Base-by-base conservation (phyloP, 2,797 vertebrate species). In the Vespertilio murinus region DNA sequence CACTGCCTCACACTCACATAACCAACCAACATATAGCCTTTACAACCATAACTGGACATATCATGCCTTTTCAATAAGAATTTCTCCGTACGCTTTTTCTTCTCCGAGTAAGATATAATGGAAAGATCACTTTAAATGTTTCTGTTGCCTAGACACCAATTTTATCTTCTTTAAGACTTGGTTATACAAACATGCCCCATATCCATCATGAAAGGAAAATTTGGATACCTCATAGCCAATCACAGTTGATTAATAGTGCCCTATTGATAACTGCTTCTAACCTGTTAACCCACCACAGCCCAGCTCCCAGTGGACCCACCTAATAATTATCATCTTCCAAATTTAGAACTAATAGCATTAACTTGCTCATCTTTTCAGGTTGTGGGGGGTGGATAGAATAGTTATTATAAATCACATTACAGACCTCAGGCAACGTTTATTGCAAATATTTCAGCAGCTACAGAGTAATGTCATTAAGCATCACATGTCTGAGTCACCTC, bases 301-400 rank as follows among this genome's bases (percentile, higher is more conserved):
- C 77, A 59, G 22, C 33, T 92, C 20, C 59, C 45, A 25, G n/a
- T 18, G 54, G 28, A 69, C 8, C 13, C 28, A 69, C 40, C 54
- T 91, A 84, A 91, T 75, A 91, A 89, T 86, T 69, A 86, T 67
- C 42, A 92, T 80, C 65, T 74, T 92, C 52, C 35, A 79, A n/a
- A 33, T 74, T 91, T 40, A 93, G 35, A 85, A 70, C 20, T 75
- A 71, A 88, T 49, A 75, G 78, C 18, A 79, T 86, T 78, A 92
- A 90, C 20, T 54, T 87, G n/a, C 42, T 92, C 52, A 88, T 92
- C 88, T 85, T 95, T 23, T 82, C 28, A 40, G 42, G 33, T 40
- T 83, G 40, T 23, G 7, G 35, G 8, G 17, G 8, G 25, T 9
- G 2, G 59, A 74, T 8, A 85, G 65, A 67, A 83, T 64, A 78